phyloP scores from a whole-genome alignment of 2,113 vertebrate genomes.

The Jacana jacana region DNA sequence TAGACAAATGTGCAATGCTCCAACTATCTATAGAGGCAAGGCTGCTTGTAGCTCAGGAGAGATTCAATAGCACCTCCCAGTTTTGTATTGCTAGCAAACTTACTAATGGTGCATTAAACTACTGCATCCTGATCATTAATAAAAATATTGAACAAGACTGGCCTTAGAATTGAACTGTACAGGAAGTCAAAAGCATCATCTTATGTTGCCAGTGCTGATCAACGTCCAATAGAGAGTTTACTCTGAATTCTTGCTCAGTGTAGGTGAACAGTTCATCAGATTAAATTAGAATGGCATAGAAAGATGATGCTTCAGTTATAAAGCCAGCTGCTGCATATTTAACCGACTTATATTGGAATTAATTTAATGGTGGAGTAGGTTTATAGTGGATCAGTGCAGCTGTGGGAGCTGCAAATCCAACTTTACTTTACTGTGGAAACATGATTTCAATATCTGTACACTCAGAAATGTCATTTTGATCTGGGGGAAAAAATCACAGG shows the following conservation, averaged over 20 bases:
- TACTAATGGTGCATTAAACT: neutral
- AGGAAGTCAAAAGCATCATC: neutral
- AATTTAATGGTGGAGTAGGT: neutral
- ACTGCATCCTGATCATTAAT: neutral
- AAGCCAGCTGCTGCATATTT: neutral
- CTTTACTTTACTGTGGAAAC: accelerated
- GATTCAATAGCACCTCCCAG: neutral
- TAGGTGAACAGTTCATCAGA: neutral
- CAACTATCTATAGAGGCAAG: neutral
- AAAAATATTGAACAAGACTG: neutral
- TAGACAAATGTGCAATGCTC: neutral
- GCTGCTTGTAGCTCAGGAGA: neutral
- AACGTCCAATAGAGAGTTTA: neutral
- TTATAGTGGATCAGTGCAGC: neutral
- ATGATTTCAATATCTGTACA: neutral
- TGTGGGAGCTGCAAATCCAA: neutral
- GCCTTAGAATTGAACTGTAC: neutral
- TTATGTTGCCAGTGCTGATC: neutral
- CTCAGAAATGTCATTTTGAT: neutral
- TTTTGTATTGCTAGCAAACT: neutral
- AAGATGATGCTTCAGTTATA: neutral
- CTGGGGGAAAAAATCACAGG: neutral
- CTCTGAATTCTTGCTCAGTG: neutral
- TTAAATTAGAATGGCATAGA: neutral
- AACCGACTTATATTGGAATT: neutral